Conservation (phyloP, 2,888 invertebrate species). For the Branchinecta sandiegonensis region DNA sequence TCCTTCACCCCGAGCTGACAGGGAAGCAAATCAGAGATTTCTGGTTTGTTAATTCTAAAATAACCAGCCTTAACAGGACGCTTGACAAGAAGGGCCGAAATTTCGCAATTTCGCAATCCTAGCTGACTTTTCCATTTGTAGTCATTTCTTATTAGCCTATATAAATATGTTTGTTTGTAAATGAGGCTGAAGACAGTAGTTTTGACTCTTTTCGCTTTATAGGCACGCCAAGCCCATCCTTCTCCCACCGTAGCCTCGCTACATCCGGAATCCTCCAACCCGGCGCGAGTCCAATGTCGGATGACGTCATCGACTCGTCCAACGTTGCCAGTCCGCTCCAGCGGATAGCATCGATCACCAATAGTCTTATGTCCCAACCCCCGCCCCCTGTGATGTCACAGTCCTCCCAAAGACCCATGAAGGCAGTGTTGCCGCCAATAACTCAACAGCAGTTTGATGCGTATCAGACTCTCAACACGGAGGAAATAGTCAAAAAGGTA, state of each 20-base stretch:
- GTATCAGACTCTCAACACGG: conserved; percentile 93
- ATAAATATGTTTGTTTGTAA: no score
- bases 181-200: no score
- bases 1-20: no score
- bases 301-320: conserved; percentile 60
- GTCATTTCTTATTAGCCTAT: no score
- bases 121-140: no score
- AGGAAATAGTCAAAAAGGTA: conserved; percentile 86
- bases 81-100: no score
- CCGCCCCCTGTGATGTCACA: conserved; percentile 68
- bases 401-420: conserved; percentile 71
- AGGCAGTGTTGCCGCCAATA: conserved; percentile 91
- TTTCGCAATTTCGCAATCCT: no score
- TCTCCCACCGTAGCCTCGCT: conserved; percentile 44
- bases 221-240: conserved; percentile 53
- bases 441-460: conserved; percentile 98
- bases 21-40: no score
- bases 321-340: conserved; percentile 75
- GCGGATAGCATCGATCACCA: conserved; percentile 94
- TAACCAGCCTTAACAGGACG: no score
- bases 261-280: conserved; percentile 19
- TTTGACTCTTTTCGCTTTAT: neutral
- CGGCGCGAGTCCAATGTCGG: conserved; percentile 44
- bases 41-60: no score
- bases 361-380: conserved; percentile 82